Evolutionary conservation across 2,797 vertebrate species (phyloP).

Genomic region (Macrochelys suwanniensis): DNA sequence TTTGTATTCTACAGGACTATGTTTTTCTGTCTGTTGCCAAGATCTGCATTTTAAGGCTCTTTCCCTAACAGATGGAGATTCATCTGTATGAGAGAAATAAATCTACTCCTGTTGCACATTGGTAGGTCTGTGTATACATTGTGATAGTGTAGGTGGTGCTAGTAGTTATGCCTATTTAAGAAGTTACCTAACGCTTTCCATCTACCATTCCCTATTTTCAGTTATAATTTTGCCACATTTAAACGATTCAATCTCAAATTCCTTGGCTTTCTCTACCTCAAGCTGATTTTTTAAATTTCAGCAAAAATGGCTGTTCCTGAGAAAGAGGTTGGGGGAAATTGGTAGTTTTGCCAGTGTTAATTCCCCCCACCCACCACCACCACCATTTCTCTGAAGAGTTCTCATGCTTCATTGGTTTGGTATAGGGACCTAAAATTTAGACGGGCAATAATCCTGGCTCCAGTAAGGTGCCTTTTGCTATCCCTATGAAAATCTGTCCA

Average conservation of each 20-base stretch:
- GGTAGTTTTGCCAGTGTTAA: neutral
- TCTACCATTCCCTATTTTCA: neutral
- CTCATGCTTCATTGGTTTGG: neutral
- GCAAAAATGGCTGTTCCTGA: neutral
- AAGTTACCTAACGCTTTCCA: neutral
- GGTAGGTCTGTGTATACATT: neutral
- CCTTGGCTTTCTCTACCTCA: neutral
- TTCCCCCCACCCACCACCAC: neutral
- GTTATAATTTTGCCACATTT: neutral
- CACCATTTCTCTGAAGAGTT: neutral
- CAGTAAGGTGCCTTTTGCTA: neutral
- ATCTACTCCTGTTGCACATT: neutral
- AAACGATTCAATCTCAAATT: neutral
- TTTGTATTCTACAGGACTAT: neutral
- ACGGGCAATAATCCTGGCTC: neutral
- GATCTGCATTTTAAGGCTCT: constrained; percentile 25
- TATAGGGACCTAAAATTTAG: neutral
- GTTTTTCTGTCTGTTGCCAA: neutral
- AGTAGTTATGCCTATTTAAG: neutral
- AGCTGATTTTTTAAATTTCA: neutral
- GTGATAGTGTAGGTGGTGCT: neutral
- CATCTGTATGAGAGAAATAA: accelerated
- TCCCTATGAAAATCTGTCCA: neutral
- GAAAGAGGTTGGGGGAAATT: neutral
- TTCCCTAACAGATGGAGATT: neutral